A percentile compares a stretch with the other conserved stretches of the same genome.
These are phyloP conservation scores for Gortyna flavago DNA, from an alignment of 2,888 invertebrate species.

Conservation along the genomic window DNA sequence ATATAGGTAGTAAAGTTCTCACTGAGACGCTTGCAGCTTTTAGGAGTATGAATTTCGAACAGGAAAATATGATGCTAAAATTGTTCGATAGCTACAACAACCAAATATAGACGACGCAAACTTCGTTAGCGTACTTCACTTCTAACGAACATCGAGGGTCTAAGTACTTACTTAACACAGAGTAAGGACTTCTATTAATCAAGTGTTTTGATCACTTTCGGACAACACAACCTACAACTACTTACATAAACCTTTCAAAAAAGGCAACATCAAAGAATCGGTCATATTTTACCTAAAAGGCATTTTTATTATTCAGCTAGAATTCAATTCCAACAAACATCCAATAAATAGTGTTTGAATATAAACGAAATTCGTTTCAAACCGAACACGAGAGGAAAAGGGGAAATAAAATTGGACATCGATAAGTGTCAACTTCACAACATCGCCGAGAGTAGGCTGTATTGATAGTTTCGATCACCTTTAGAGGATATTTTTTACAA, in stretches of 20 bases:
- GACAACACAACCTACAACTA: not conserved
- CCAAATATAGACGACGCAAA: no score
- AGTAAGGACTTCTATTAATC: not conserved
- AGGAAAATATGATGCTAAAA: not conserved
- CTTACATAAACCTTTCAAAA: not conserved
- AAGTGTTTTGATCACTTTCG: not conserved
- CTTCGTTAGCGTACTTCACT: not conserved
- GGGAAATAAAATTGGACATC: slow-evolving; percentile 55
- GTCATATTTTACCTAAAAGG: slow-evolving; percentile 11
- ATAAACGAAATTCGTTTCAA: slow-evolving; percentile 52
- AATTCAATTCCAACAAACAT: slow-evolving; percentile 19
- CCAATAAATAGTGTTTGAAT: slow-evolving; percentile 46
- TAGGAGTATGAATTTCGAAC: not conserved
- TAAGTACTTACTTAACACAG: not conserved
- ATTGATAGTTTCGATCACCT: slow-evolving; percentile 31
- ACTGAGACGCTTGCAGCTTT: not conserved
- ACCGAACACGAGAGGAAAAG: slow-evolving; percentile 23
- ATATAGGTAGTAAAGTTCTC: not conserved
- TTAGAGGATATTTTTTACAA: slow-evolving; percentile 30
- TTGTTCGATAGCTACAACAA: not conserved
- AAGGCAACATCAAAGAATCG: not conserved
- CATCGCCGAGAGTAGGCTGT: slow-evolving; percentile 28
- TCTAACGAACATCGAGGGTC: not conserved
- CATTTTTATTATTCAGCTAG: slow-evolving; percentile 13
- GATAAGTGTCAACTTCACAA: slow-evolving; percentile 56